These are phyloP conservation scores for Bubo bubo DNA, from an alignment of 2,113 vertebrate genomes.

Conservation along the genomic window DNA sequence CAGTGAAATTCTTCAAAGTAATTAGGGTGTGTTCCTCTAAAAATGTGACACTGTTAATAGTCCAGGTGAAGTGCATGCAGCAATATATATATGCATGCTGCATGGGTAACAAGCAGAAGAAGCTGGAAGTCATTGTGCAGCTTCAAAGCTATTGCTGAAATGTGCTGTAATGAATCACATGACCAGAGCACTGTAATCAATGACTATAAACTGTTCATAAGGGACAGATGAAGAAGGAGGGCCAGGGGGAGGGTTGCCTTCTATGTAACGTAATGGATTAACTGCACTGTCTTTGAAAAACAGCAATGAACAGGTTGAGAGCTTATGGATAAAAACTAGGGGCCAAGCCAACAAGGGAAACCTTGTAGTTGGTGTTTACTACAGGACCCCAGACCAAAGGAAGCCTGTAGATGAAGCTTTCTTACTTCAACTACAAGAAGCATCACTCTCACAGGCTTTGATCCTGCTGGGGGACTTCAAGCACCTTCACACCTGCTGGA, in stretches of 20 bases:
- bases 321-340: not conserved
- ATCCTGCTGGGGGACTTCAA: not conserved
- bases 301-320: not conserved
- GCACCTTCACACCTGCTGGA: not conserved
- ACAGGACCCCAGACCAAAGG: too few species aligned
- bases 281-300: not conserved
- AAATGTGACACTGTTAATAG: fast-evolving
- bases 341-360: not conserved
- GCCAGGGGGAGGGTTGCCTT: not conserved
- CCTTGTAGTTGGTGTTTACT: not conserved
- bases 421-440: not conserved
- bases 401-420: not conserved
- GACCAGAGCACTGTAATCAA: fast-evolving
- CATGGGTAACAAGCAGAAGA: not conserved
- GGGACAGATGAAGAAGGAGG: not conserved
- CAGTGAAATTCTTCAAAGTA: not conserved
- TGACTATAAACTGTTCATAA: not conserved
- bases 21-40: not conserved
- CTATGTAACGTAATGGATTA: not conserved
- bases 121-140: not conserved
- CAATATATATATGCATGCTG: too few species aligned
- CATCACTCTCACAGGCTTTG: not conserved
- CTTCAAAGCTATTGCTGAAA: not conserved
- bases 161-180: not conserved
- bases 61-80: not conserved